phyloP scores from a whole-genome alignment of 2,113 vertebrate species.

The Gadus macrocephalus region DNA sequence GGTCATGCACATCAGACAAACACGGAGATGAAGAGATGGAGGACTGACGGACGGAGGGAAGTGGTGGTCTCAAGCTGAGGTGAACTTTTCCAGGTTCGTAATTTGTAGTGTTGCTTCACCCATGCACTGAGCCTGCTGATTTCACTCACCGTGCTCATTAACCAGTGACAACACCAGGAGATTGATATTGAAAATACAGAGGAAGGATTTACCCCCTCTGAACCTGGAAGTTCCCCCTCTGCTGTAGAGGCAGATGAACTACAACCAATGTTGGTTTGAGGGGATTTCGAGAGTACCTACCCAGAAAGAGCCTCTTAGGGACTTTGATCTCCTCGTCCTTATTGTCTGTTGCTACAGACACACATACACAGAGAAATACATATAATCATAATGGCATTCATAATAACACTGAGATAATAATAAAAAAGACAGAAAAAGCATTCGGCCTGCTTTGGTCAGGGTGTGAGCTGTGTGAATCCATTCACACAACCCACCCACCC shows the following conservation, averaged over 20 bases:
- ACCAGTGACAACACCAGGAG: constrained; percentile 21
- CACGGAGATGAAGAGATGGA: background rate
- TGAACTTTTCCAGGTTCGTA: background rate
- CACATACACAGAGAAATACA: constrained; percentile 53
- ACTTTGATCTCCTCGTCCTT: constrained; percentile 93
- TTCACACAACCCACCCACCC: background rate
- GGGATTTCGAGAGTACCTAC: constrained; percentile 80
- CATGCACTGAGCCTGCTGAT: too few species aligned
- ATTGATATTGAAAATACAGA: constrained; percentile 26
- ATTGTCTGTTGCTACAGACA: constrained; percentile 86
- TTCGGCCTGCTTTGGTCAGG: constrained; percentile 32
- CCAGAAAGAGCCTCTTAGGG: constrained; percentile 88
- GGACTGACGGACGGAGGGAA: background rate
- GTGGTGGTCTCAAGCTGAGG: background rate
- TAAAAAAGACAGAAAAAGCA: constrained; percentile 24
- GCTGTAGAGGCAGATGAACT: constrained; percentile 38
- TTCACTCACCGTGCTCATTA: constrained; percentile 15
- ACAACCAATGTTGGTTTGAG: constrained; percentile 39
- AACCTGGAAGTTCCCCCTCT: too few species aligned
- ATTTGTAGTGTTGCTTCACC: background rate
- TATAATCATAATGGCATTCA: constrained; percentile 2
- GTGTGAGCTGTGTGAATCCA: too few species aligned
- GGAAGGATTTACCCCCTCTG: too few species aligned
- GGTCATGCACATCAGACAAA: background rate
- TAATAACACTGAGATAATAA: constrained; percentile 8